Base-by-base conservation (phyloP, 2,888 invertebrate genomes). In the Blastobasis adustella region DNA sequence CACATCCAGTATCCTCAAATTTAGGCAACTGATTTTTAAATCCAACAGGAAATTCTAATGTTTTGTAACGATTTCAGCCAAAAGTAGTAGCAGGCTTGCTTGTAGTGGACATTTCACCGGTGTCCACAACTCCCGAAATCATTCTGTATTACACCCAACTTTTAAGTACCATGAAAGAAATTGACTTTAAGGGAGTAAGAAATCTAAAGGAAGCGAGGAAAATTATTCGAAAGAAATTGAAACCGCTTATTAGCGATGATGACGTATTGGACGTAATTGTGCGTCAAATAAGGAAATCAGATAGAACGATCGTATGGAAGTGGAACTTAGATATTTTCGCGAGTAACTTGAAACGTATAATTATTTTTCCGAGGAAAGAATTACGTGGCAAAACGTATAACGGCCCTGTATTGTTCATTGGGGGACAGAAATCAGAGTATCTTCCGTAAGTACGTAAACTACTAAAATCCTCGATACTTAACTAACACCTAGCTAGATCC, bases 351-450 rank as follows among this genome's bases (percentile, higher is more conserved):
- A 58, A 89, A 5, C 68, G 91, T 23, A 90, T 96, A 39, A 80
- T 90, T 5, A 70, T 75, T 4, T 95, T 96, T 76, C 94, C 95
- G 0, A 62, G 79, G 1, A 56, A 37, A 37, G 49, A 79, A 60
- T 65, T 60, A 42, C 9, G 42, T 5, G 23, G 53, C 5, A 76
- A 74, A 49, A 59, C 58, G 49, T 94, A 89, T 66, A 58, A 67
- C 6, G 94, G 94, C 0, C 94, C 94, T 0, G 92, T 95, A 0
- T 73, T 96, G 10, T 98, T 98, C 71, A 86, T 98, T 42, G 95
- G 93, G 46, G 98, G 98, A 38, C 91, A 88, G n/a, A 79, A 90
- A 0, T 98, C 97, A 0, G 91, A 93, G 64, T 96, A 92, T 73
- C 89, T 98, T 59, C 90, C 90, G 94, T 94, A 84, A 89, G 88